Base-by-base conservation (phyloP, 2,888 invertebrate genomes). In the Limnephilus auricula region DNA sequence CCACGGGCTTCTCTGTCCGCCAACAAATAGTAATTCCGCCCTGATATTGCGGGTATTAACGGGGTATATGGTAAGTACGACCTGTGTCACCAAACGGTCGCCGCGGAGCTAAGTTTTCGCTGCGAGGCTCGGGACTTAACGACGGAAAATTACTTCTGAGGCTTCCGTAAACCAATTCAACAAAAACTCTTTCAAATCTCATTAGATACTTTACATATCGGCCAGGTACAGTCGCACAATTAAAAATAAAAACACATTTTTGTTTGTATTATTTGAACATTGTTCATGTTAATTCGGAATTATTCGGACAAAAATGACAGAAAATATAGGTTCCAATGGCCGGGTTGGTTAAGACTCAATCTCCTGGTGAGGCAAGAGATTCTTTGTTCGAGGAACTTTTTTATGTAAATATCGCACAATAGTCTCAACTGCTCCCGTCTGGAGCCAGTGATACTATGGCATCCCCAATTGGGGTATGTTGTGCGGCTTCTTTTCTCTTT, bases 111-210 rank as follows among this genome's bases (percentile, higher is more conserved):
- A 45, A 40, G 85, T 89, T 89, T 89, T 89, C 89, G 50, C 89
- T 50, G 84, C 82, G n/a, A 82, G 82, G 34, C 82, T 32, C 37
- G 31, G 79, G 90, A 79, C 79, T 86, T 90, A 86, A 50, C 90
- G 85, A 78, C 84, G 83, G 89, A 92, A 82, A n/a, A 40, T 85
- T 45, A 90, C 92, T 92, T 92, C 88, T 80, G 37, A 82, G 91
- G 91, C 92, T 92, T 88, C 90, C 87, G 91, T 91, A 89, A 91
- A 86, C 91, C 89, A 50, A 86, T 89, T 88, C 90, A 90, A 90
- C 85, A 37, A 91, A 89, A 92, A 90, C 87, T 79, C 90, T 87
- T 92, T 84, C 89, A 92, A 92, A 92, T 92, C 92, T 92, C 90
- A 90, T 92, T 92, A 90, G 90, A 90, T 88, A 92, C 88, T 84